A percentile compares a stretch with the other conserved stretches of the same genome.
phyloP scores from a whole-genome alignment of 2,113 vertebrate species.

The Rallus limicola region DNA sequence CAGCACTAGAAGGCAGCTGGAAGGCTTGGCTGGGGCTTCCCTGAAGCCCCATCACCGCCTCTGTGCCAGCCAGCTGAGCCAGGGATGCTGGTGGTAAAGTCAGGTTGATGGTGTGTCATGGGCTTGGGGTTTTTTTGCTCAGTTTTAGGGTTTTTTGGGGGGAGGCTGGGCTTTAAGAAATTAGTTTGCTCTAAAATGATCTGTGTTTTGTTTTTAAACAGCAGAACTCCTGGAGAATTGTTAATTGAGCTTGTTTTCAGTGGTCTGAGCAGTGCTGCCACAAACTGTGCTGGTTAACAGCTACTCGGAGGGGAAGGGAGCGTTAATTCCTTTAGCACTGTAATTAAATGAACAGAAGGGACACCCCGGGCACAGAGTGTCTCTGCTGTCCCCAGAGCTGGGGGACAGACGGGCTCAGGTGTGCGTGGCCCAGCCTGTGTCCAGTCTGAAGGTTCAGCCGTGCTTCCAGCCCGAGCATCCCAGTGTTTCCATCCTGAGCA shows the following conservation, averaged over 20 bases:
- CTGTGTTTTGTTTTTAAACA: not conserved
- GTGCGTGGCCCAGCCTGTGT: not conserved
- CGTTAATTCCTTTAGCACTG: accelerated
- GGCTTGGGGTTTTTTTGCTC: not conserved
- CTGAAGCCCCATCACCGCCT: not conserved
- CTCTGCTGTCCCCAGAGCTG: not conserved
- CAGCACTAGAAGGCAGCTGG: not conserved
- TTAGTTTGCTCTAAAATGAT: not conserved
- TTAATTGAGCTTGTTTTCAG: not conserved
- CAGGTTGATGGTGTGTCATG: accelerated
- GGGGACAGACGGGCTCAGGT: not conserved
- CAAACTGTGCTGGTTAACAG: not conserved
- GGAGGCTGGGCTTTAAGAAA: not conserved
- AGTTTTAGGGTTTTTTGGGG: not conserved
- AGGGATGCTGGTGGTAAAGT: not conserved
- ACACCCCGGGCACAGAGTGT: not conserved
- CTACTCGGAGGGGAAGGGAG: accelerated
- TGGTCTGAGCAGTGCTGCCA: accelerated
- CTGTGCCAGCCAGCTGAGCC: not conserved
- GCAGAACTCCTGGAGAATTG: not conserved
- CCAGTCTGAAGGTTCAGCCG: accelerated
- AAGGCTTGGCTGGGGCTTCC: not conserved
- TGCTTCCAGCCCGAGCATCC: accelerated
- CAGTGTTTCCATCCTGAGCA: accelerated
- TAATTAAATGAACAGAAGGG: accelerated